These are phyloP conservation scores for Tenthredo livida DNA, from an alignment of 2,888 invertebrate species.

Conservation along the genomic window DNA sequence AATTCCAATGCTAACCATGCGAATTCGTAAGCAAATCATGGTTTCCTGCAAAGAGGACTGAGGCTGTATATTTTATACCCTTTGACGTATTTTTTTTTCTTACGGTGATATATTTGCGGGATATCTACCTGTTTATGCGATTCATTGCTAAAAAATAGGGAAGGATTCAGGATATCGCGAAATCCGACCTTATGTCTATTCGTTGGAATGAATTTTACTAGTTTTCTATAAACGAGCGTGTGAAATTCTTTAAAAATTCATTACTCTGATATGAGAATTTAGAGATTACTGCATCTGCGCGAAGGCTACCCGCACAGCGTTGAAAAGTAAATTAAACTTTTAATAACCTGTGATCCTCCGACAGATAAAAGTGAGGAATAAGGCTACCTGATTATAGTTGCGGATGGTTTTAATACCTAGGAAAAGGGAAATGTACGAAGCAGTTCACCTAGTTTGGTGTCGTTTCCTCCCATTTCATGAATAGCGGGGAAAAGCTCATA, in stretches of 20 bases:
- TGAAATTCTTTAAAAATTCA: not conserved
- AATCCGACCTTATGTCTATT: not conserved
- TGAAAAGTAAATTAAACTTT: slow-evolving; percentile 36
- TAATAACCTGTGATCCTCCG: slow-evolving; percentile 20
- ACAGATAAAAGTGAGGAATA: not conserved
- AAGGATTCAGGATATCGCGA: not conserved
- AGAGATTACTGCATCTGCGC: slow-evolving; percentile 9
- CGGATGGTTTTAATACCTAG: slow-evolving; percentile 18
- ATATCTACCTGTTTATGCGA: not conserved
- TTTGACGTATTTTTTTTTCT: not conserved
- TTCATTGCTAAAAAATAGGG: not conserved
- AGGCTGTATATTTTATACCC: not conserved
- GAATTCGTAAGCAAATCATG: slow-evolving; percentile 16
- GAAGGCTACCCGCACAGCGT: not conserved
- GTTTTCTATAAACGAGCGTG: not conserved
- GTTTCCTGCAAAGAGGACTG: not conserved
- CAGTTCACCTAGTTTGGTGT: slow-evolving; percentile 6
- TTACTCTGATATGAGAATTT: not conserved
- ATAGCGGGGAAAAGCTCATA: not conserved
- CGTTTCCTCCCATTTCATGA: slow-evolving; percentile 5
- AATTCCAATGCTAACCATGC: not conserved
- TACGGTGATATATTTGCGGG: not conserved
- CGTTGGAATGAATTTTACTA: not conserved
- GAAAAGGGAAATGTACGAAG: slow-evolving; percentile 7
- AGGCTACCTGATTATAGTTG: slow-evolving; percentile 11